Percentiles rank a stretch among this genome's conserved stretches.
Evolutionary conservation across 1,140 invertebrate species (phyloP).

Genomic region (Gonatopus flavifemur): DNA sequence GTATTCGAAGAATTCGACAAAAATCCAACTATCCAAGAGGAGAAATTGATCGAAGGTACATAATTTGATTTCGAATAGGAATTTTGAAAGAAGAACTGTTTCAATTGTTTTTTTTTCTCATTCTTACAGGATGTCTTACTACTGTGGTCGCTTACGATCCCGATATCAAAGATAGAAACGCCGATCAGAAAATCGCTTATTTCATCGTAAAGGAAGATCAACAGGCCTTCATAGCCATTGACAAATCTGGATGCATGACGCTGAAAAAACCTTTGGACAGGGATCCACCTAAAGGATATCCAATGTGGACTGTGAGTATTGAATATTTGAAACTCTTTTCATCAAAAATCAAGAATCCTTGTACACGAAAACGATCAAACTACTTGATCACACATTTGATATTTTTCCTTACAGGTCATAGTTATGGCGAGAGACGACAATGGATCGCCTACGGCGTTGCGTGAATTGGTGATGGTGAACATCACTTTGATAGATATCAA

Average conservation of each 20-base stretch:
- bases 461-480: constrained; percentile 68
- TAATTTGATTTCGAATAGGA: constrained; percentile 52
- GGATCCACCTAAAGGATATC: constrained; percentile 81
- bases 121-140: constrained; percentile 60
- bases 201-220: constrained; percentile 72
- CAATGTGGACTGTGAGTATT: constrained; percentile 66
- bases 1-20: constrained; percentile 68
- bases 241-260: constrained; percentile 73
- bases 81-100: background rate
- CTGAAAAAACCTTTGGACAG: constrained; percentile 81
- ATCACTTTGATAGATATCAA: constrained; percentile 83
- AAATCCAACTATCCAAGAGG: constrained; percentile 72
- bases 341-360: background rate
- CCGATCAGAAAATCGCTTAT: constrained; percentile 77
- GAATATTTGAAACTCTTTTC: background rate
- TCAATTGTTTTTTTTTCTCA: background rate
- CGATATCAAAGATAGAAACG: constrained; percentile 73
- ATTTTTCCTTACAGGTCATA: constrained; percentile 64
- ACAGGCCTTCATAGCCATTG: constrained; percentile 68
- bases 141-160: constrained; percentile 73
- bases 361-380: no score
- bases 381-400: no score
- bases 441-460: constrained; percentile 64
- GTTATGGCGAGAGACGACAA: constrained; percentile 83
- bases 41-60: constrained; percentile 65